phyloP scores from a whole-genome alignment of 1,140 invertebrate genomes.

The Aphaenogaster ashmeadi region DNA sequence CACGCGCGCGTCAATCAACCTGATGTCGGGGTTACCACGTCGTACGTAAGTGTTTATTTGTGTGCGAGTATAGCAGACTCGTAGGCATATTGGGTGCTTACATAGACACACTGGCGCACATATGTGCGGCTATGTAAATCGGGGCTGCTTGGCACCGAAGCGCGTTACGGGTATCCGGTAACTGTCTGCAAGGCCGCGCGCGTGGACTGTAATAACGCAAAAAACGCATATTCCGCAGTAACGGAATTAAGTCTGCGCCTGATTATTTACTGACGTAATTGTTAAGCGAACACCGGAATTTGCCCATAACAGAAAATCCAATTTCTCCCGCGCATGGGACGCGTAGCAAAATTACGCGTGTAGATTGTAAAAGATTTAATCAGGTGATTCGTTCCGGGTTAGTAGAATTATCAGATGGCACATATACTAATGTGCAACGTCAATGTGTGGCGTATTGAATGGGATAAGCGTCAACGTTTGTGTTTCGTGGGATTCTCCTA shows the following conservation, averaged over 20 bases:
- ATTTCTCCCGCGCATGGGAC: background rate
- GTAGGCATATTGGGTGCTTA: constrained; percentile 23
- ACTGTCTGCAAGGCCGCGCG: constrained; percentile 9
- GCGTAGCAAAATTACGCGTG: background rate
- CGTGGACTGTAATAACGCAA: background rate
- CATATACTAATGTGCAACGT: background rate
- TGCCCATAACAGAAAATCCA: too few species aligned
- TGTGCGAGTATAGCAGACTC: constrained; percentile 26
- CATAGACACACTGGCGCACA: constrained; percentile 21
- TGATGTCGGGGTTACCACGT: constrained; percentile 46
- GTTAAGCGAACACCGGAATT: background rate
- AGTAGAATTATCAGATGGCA: background rate
- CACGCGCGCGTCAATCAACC: constrained; percentile 75
- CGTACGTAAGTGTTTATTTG: constrained; percentile 53
- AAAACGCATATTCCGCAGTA: background rate
- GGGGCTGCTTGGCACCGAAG: background rate
- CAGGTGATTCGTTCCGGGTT: background rate
- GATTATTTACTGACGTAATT: constrained; percentile 2
- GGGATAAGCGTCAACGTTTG: background rate
- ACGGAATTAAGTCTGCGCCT: background rate
- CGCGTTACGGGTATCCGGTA: background rate
- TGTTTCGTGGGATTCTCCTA: background rate
- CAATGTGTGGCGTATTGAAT: background rate
- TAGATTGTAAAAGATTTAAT: constrained; percentile 1
- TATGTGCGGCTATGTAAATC: constrained; percentile 38